A percentile compares a stretch with the other conserved stretches of the same genome.
Evolutionary conservation across 2,888 invertebrate species (phyloP).

Genomic region (Leptopilina drosophilae): DNA sequence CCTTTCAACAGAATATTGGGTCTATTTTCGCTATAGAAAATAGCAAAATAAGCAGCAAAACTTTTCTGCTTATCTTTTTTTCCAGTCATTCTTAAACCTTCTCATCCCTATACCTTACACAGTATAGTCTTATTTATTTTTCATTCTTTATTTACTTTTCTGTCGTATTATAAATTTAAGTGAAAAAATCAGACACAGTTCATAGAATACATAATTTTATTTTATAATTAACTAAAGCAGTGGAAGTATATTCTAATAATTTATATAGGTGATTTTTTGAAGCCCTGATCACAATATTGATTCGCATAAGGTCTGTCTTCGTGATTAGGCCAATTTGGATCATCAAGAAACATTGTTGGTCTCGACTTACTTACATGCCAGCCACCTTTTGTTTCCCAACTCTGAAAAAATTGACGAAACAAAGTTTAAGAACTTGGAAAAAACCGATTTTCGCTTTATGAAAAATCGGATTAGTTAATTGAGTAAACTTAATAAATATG

Average conservation of each 20-base stretch:
- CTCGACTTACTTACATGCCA: constrained; percentile 83
- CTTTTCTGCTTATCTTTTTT: too few species aligned
- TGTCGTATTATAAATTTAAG: too few species aligned
- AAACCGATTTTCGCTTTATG: too few species aligned
- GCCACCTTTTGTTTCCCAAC: constrained; percentile 88
- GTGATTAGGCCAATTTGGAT: constrained; percentile 83
- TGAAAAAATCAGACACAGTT: neutral
- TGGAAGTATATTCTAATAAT: constrained; percentile 14
- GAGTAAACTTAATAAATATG: too few species aligned
- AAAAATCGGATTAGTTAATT: too few species aligned
- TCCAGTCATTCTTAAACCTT: too few species aligned
- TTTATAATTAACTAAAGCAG: constrained; percentile 15
- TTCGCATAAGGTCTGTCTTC: constrained; percentile 80
- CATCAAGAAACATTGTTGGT: constrained; percentile 82
- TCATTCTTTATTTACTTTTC: too few species aligned
- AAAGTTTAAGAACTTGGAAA: neutral
- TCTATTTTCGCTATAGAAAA: too few species aligned
- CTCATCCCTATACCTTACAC: too few species aligned
- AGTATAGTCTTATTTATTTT: too few species aligned
- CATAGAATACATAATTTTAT: constrained; percentile 11
- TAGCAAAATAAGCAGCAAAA: too few species aligned
- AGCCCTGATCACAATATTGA: constrained; percentile 86
- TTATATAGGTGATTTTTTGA: constrained; percentile 82
- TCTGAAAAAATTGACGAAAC: constrained; percentile 76
- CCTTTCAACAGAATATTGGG: too few species aligned